Conservation (phyloP, 2,888 invertebrate species). For the Patella caerulea region DNA sequence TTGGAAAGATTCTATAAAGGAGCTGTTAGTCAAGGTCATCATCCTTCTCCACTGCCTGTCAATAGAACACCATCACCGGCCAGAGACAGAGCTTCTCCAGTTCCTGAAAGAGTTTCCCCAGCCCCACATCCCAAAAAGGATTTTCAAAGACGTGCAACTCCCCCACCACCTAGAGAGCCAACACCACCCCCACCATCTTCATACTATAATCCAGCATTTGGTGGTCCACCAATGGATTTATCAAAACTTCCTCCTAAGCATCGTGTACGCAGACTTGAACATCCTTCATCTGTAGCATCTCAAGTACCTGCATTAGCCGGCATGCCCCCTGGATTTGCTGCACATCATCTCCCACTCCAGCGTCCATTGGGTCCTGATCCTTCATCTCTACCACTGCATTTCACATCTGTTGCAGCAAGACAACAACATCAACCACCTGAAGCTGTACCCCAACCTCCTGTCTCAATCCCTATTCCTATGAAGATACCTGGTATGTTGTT, state of each 20-base stretch:
- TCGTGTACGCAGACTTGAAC: background rate
- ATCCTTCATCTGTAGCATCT: background rate
- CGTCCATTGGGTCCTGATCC: background rate
- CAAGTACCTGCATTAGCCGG: background rate
- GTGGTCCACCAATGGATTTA: conserved; percentile 1
- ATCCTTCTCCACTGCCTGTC: conserved; percentile 12
- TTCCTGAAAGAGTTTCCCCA: conserved; percentile 8
- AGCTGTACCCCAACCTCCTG: background rate
- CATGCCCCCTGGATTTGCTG: background rate
- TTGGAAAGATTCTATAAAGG: background rate
- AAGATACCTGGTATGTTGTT: background rate
- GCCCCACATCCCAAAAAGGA: conserved; percentile 4
- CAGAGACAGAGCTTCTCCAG: background rate
- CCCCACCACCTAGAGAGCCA: background rate
- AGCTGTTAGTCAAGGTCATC: conserved; percentile 4
- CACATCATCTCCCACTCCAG: background rate
- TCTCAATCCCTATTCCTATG: background rate
- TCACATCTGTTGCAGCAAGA: background rate
- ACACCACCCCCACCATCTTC: conserved; percentile 3
- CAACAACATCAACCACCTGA: background rate
- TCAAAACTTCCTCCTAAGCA: background rate
- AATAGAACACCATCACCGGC: conserved; percentile 5
- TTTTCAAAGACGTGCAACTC: conserved; percentile 8
- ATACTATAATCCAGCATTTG: background rate
- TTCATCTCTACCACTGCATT: background rate